Percentiles rank a stretch among this genome's conserved stretches.
Conservation (phyloP, 1,140 invertebrate genomes). For the Ephestia elutella region DNA sequence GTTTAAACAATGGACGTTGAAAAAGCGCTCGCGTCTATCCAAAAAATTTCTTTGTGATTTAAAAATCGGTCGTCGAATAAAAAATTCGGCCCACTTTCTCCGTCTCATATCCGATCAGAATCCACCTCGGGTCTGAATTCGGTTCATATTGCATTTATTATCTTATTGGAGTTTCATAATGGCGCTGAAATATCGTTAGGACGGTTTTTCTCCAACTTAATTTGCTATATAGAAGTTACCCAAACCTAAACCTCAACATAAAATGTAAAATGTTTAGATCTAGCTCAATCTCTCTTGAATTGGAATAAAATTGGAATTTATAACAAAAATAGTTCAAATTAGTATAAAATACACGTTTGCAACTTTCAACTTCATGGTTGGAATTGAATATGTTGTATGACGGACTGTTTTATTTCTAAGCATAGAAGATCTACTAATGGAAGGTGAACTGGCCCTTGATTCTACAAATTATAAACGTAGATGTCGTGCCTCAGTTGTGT, state of each 20-base stretch:
- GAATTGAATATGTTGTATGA: too few species aligned
- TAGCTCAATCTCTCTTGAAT: not conserved
- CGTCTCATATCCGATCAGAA: not conserved
- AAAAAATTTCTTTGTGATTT: too few species aligned
- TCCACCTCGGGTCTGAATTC: not conserved
- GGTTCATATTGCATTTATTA: not conserved
- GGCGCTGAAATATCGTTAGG: not conserved
- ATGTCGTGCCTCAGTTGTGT: too few species aligned
- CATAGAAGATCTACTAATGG: too few species aligned
- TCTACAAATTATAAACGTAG: too few species aligned
- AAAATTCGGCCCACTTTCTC: slow-evolving; percentile 1
- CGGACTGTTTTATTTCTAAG: too few species aligned
- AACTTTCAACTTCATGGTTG: too few species aligned
- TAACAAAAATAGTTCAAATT: too few species aligned
- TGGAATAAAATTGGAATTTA: too few species aligned
- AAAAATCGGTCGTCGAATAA: not conserved
- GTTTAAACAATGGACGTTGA: too few species aligned
- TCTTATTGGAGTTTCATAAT: not conserved
- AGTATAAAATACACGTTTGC: too few species aligned
- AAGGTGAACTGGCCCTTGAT: too few species aligned
- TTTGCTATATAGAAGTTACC: not conserved
- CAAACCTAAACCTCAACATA: not conserved
- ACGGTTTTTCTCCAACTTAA: not conserved
- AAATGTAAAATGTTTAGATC: not conserved
- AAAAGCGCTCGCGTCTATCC: not conserved